Conservation (phyloP, 2,113 vertebrate species). For the Pica pica region DNA sequence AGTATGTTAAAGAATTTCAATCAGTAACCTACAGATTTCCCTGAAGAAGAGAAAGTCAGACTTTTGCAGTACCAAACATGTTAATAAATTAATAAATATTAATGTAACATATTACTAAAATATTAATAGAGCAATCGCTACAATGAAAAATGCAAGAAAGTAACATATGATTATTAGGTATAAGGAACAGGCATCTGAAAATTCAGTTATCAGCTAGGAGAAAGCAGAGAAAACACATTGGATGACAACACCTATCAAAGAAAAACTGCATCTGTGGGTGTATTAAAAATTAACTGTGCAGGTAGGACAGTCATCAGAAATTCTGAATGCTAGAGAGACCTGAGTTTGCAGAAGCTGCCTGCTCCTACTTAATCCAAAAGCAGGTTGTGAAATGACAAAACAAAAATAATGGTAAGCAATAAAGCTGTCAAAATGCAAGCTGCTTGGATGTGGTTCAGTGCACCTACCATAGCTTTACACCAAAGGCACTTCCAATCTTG, state of each 20-base stretch:
- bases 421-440: background rate
- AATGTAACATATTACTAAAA: background rate
- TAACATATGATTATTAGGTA: background rate
- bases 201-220: background rate
- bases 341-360: background rate
- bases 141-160: background rate
- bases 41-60: background rate
- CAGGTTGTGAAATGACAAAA: background rate
- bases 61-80: background rate
- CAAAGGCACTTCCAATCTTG: conserved; percentile 99
- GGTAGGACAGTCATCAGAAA: background rate
- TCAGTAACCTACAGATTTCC: background rate
- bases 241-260: background rate
- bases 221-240: background rate
- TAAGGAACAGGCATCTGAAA: background rate
- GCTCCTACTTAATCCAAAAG: background rate
- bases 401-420: background rate
- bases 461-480: conserved; percentile 96
- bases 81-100: background rate
- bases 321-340: background rate
- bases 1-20: background rate
- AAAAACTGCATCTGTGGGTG: background rate
- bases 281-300: background rate
- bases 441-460: background rate
- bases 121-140: background rate